Evolutionary conservation across 1,140 invertebrate genomes (phyloP), one percentile per base, ranked within the genome.

Genomic region (Lethrus apterus): DNA sequence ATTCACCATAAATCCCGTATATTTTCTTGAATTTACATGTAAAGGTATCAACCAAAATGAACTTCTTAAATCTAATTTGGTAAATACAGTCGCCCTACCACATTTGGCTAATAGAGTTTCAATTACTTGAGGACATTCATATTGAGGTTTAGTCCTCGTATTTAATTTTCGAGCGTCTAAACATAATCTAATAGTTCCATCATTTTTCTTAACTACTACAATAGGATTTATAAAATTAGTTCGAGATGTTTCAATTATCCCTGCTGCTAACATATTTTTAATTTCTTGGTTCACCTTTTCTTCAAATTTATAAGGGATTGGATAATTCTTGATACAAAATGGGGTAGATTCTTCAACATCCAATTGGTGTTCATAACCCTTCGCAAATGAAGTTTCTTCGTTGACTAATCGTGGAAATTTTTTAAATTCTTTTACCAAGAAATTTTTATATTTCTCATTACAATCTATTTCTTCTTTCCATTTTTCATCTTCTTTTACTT

Each of bases 81-180:
- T 17, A n/a, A 41, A 41, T 7, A 24, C 8, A 10, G 23, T 41
- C 9, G 9, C 13, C 14, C 20, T 18, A 2, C 0, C 14, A 11
- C 38, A 41, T 41, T 26, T 41, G 2, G 38, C 10, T 1, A 41
- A 24, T 26, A 26, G 26, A 24, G 26, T 14, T 10, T 33, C 38
- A 14, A 33, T 26, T 19, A 31, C 43, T 34, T 18, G 18, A 20
- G 30, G 35, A 2, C 29, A 4, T 33, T 42, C 21, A 10, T 19
- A 35, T 30, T 18, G 14, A 10, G 17, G 9, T 42, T 21, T 19
- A 9, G 32, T 40, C 2, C 20, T 11, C 14, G 14, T 3, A 15
- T 41, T 42, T 31, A 47, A 40, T 11, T 26, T n/a, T 4, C 29
- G 42, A 2, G 29, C 29, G 14, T 44, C 29, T 30, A 44, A 9